These are phyloP conservation scores for Megalurothrips usitatus DNA, from an alignment of 2,888 invertebrate species.

Conservation along the genomic window DNA sequence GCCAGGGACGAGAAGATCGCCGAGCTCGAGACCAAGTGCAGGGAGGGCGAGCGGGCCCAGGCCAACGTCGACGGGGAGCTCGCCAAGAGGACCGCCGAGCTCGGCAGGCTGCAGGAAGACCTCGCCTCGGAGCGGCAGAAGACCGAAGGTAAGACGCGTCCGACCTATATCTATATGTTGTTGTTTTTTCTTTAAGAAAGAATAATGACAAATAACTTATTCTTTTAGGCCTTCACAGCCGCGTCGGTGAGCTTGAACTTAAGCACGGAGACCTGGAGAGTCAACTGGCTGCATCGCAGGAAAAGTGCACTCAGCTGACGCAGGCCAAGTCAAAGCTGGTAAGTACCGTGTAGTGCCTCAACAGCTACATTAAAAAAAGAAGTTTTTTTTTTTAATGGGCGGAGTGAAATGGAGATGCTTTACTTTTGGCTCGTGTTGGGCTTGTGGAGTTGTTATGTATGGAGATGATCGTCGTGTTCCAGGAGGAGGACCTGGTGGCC, in stretches of 20 bases:
- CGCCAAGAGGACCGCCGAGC: conserved; percentile 43
- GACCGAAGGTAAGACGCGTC: not conserved
- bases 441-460: no score
- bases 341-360: conserved; percentile 27
- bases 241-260: conserved; percentile 31
- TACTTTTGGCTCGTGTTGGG: no score
- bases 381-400: not conserved
- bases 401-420: not conserved
- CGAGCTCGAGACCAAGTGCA: not conserved
- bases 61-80: conserved; percentile 41
- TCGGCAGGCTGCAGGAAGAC: conserved; percentile 38
- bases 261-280: conserved; percentile 36
- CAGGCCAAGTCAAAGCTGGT: conserved; percentile 39
- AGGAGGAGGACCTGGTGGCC: conserved; percentile 37
- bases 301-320: conserved; percentile 35
- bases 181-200: no score
- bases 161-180: not conserved
- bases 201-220: no score
- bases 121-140: not conserved
- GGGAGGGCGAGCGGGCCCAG: not conserved
- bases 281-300: conserved; percentile 37
- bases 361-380: not conserved
- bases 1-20: conserved; percentile 3
- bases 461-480: conserved; percentile 27
- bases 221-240: not conserved